Evolutionary conservation across 2,888 invertebrate genomes (phyloP).

Genomic region (Napeogenes sylphis): DNA sequence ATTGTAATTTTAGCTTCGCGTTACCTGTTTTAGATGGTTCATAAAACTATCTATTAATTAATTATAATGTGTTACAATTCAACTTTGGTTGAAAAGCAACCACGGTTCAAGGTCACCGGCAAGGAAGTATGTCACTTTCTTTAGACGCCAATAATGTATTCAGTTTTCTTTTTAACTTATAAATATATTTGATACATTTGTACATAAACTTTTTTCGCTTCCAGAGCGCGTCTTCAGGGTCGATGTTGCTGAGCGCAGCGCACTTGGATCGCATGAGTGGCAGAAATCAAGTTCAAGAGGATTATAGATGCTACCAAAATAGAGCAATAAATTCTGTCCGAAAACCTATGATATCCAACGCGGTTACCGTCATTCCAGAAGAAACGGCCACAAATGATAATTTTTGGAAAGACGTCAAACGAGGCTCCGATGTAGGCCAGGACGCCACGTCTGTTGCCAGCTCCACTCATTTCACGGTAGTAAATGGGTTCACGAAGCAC

Average conservation of each 20-base stretch:
- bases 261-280: constrained; percentile 81
- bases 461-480: constrained; percentile 91
- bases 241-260: constrained; percentile 86
- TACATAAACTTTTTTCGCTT: constrained; percentile 39
- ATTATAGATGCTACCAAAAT: constrained; percentile 55
- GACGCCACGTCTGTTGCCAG: constrained; percentile 88
- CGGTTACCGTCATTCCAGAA: constrained; percentile 67
- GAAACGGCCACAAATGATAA: constrained; percentile 55
- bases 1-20: too few relatives aligned
- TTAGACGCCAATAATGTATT: background rate
- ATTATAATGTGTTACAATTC: background rate
- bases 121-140: constrained; percentile 1
- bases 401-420: constrained; percentile 71
- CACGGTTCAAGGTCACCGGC: background rate
- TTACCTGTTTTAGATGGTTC: too few relatives aligned
- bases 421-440: constrained; percentile 67
- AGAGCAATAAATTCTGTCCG: constrained; percentile 56
- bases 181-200: background rate
- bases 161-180: background rate
- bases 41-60: too few relatives aligned
- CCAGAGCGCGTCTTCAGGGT: constrained; percentile 90
- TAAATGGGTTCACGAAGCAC: constrained; percentile 84
- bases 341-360: constrained; percentile 47
- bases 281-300: constrained; percentile 52
- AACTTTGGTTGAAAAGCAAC: background rate